A percentile compares a stretch with the other conserved stretches of the same genome.
phyloP scores from a whole-genome alignment of 2,797 vertebrate species.

The Tapirus indicus region DNA sequence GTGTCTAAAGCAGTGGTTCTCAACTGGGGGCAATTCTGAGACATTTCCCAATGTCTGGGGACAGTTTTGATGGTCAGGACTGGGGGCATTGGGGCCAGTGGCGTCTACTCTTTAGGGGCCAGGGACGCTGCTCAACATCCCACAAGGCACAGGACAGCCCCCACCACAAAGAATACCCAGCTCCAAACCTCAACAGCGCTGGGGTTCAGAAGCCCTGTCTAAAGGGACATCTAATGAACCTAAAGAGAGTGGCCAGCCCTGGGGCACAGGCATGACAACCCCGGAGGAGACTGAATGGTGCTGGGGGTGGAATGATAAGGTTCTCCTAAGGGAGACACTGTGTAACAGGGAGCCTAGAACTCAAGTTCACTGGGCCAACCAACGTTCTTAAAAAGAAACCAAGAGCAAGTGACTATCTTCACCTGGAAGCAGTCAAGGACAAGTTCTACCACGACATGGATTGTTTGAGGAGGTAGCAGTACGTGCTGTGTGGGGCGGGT shows the following conservation, averaged over 20 bases:
- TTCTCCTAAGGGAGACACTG: not conserved
- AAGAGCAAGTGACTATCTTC: not conserved
- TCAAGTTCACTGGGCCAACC: not conserved
- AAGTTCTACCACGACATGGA: not conserved
- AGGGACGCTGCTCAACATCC: not conserved
- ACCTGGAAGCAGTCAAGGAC: not conserved
- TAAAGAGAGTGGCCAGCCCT: not conserved
- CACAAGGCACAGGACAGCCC: fast-evolving
- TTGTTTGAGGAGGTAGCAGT: not conserved
- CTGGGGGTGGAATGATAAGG: not conserved
- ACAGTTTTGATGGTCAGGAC: not conserved
- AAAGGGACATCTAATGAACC: not conserved
- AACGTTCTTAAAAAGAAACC: not conserved
- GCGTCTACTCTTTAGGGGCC: fast-evolving
- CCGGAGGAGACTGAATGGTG: fast-evolving
- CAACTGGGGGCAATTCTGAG: not conserved
- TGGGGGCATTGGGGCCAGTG: fast-evolving
- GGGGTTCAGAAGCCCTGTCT: no score
- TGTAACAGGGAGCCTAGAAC: no score
- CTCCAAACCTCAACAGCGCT: no score
- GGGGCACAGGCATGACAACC: not conserved
- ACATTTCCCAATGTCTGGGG: not conserved
- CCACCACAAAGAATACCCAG: not conserved
- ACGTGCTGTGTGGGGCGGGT: not conserved
- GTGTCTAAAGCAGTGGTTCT: not conserved